Percentiles rank a stretch among this genome's conserved stretches.
Evolutionary conservation across 2,113 vertebrate species (phyloP).

Genomic region (Okapia johnstoni): DNA sequence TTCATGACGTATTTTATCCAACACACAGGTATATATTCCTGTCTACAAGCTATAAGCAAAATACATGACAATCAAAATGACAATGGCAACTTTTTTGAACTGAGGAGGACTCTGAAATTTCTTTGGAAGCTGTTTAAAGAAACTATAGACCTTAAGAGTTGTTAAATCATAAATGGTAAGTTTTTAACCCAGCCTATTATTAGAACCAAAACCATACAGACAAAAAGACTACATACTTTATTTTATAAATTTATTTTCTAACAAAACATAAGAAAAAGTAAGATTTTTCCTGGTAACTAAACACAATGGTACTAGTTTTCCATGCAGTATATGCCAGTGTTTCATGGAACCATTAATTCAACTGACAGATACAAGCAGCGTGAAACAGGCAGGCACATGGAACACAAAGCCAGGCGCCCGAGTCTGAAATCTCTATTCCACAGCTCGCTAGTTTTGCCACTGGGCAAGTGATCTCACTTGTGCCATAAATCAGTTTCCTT

Average conservation of each 20-base stretch:
- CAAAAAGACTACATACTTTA: background rate
- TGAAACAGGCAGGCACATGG: background rate
- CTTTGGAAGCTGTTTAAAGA: background rate
- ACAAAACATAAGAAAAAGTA: background rate
- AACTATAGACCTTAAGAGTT: background rate
- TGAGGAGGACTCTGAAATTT: background rate
- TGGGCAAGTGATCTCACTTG: background rate
- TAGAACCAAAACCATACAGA: background rate
- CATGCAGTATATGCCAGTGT: background rate
- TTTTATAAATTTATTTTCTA: conserved; percentile 29
- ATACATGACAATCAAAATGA: background rate
- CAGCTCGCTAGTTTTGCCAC: background rate
- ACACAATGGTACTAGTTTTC: background rate
- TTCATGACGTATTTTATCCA: background rate
- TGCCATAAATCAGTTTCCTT: background rate
- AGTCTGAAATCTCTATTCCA: background rate
- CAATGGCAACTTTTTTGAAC: background rate
- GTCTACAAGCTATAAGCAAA: background rate
- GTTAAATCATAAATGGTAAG: background rate
- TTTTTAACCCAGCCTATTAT: background rate
- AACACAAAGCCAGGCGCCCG: background rate
- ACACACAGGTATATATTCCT: background rate
- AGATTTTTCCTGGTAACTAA: background rate
- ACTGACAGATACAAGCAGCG: background rate
- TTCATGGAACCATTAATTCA: background rate